phyloP scores from a whole-genome alignment of 2,113 vertebrate species.

The Pithys albifrons region DNA sequence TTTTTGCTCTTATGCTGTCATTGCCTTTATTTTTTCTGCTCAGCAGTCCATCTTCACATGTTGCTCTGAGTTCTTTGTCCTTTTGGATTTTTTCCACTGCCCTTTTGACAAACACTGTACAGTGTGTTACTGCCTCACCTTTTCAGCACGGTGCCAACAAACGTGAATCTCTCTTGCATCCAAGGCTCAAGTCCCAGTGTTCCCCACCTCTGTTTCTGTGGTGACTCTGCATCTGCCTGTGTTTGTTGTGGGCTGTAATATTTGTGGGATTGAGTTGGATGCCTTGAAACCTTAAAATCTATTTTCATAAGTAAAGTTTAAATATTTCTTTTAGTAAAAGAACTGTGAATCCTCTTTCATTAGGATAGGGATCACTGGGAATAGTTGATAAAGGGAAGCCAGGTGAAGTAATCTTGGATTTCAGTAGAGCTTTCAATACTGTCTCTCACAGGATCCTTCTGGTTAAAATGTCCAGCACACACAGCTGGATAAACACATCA shows the following conservation, averaged over 20 bases:
- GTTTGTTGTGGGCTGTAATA: neutral
- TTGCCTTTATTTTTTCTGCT: neutral
- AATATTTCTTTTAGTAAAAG: neutral
- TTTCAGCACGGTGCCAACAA: neutral
- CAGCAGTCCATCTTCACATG: neutral
- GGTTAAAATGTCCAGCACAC: neutral
- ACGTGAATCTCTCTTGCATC: neutral
- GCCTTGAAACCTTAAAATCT: neutral
- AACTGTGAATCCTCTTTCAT: neutral
- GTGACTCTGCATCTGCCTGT: neutral
- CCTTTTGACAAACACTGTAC: neutral
- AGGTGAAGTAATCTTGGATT: neutral
- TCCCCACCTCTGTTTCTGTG: neutral
- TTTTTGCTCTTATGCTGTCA: neutral
- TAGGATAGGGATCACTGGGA: neutral
- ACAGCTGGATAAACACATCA: neutral
- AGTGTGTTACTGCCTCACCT: neutral
- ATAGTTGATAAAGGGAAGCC: neutral
- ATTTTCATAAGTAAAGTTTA: neutral
- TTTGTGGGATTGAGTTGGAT: neutral
- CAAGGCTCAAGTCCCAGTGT: neutral
- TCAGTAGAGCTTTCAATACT: neutral
- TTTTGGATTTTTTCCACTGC: neutral
- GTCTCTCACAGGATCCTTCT: neutral
- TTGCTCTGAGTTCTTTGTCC: neutral